Evolutionary conservation across 2,113 vertebrate genomes (phyloP).

Genomic region (Cebus imitator): DNA sequence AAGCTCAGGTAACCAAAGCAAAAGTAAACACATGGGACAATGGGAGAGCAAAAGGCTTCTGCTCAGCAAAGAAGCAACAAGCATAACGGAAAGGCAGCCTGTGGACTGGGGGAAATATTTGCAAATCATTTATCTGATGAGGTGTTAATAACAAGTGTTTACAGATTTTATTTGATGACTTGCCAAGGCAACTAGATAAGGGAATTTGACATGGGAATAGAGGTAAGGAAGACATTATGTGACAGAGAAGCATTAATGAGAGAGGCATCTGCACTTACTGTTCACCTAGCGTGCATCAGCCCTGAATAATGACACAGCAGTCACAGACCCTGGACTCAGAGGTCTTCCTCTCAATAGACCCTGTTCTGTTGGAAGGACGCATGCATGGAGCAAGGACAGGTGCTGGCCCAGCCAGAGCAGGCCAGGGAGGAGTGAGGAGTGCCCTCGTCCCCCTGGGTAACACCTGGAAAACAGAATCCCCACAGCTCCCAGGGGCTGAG

Average conservation of each 20-base stretch:
- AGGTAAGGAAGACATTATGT: neutral
- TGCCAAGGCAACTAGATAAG: neutral
- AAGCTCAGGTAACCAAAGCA: neutral
- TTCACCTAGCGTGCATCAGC: accelerated
- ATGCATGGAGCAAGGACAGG: accelerated
- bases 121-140: neutral
- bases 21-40: neutral
- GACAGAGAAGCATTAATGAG: accelerated
- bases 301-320: accelerated
- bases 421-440: neutral
- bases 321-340: accelerated
- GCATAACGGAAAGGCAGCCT: neutral
- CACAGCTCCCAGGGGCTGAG: accelerated
- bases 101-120: too few relatives aligned
- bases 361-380: neutral
- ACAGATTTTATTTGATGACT: neutral
- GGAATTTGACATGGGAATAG: neutral
- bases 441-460: accelerated
- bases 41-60: too few relatives aligned
- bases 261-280: accelerated
- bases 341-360: neutral
- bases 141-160: neutral
- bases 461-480: too few relatives aligned
- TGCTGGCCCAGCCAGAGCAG: accelerated
- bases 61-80: neutral